Base-by-base conservation (phyloP, 2,113 vertebrate species). In the Polypterus senegalus region DNA sequence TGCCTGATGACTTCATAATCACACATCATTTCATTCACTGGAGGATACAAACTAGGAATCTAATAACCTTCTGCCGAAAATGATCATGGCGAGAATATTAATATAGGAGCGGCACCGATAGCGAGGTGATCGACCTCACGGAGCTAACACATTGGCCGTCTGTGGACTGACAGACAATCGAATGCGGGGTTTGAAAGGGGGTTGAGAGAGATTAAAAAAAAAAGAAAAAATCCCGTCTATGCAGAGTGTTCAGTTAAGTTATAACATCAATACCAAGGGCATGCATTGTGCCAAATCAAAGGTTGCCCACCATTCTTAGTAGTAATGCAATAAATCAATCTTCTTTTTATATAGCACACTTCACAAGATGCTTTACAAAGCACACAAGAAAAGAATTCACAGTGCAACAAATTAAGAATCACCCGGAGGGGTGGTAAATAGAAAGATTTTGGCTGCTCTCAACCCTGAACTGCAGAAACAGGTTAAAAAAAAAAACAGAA, bases 1-100 rank as follows among this genome's bases (percentile, higher is more conserved):
- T 88, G 93, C 92, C 89, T 97, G 96, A 97, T 94, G 96, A 97
- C 96, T 99, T 99, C 95, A 99, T 98, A 97, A 99, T 98, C 95
- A 96, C 92, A 96, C 90, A 91, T 95, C 89, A 88, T 92, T 91
- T 91, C 89, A 91, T 89, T 89, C 88, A 83, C 86, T 86, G 88
- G 89, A 93, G 88, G 89, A 86, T 88, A 87, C 83, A 83, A 86
- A 91, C 88, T 86, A 88, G 90, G 88, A 91, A 87, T 85, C 88
- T 91, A 93, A 92, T 91, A 91, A 90, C 89, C 74, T 81, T 87
- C 89, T 82, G 72, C 83, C 67, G 73, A 77, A 87, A 83, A 83
- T 76, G 70, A 74, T 81, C 87, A 87, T 83, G 83, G 86, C 82
- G 87, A 85, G 84, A 87, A 89, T 91, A 86, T 84, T 88, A 88